phyloP scores from a whole-genome alignment of 2,888 invertebrate species.

The Lithosia quadra region DNA sequence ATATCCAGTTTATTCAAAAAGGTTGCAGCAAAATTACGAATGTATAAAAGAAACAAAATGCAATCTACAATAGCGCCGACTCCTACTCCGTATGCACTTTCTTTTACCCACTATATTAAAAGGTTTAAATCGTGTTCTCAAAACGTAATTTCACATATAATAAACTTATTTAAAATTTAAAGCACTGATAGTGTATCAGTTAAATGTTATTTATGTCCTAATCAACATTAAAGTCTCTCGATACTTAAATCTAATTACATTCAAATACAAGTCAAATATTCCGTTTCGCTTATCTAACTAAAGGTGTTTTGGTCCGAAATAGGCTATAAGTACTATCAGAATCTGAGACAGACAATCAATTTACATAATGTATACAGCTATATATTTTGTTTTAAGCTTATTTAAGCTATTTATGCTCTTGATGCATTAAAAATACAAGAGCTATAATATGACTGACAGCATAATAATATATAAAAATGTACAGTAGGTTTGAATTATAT shows the following conservation, averaged over 20 bases:
- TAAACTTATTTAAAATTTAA: slow-evolving; percentile 25
- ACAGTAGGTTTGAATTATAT: no score
- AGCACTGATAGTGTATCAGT: slow-evolving; percentile 36
- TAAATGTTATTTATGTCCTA: slow-evolving; percentile 48
- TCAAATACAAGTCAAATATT: slow-evolving; percentile 30
- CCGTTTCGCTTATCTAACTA: slow-evolving; percentile 36
- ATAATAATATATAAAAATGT: no score
- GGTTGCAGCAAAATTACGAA: slow-evolving; percentile 27
- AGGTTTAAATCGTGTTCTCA: slow-evolving; percentile 21
- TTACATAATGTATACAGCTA: slow-evolving; percentile 6
- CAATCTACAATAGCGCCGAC: slow-evolving; percentile 12
- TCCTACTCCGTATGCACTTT: slow-evolving; percentile 23
- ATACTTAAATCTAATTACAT: slow-evolving; percentile 35
- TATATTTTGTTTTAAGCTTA: neutral
- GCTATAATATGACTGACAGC: no score
- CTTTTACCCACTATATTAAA: slow-evolving; percentile 17
- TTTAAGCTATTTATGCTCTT: neutral
- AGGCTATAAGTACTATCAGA: slow-evolving; percentile 1
- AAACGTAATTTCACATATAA: slow-evolving; percentile 17
- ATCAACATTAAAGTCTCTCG: slow-evolving; percentile 26
- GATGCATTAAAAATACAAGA: neutral
- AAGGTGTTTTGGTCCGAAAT: slow-evolving; percentile 27
- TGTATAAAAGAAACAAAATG: slow-evolving; percentile 10
- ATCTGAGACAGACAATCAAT: slow-evolving; percentile 5
- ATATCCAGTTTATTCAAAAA: slow-evolving; percentile 31